A percentile compares a stretch with the other conserved stretches of the same genome.
phyloP scores from a whole-genome alignment of 2,888 invertebrate genomes.

The Tenthredo notha region DNA sequence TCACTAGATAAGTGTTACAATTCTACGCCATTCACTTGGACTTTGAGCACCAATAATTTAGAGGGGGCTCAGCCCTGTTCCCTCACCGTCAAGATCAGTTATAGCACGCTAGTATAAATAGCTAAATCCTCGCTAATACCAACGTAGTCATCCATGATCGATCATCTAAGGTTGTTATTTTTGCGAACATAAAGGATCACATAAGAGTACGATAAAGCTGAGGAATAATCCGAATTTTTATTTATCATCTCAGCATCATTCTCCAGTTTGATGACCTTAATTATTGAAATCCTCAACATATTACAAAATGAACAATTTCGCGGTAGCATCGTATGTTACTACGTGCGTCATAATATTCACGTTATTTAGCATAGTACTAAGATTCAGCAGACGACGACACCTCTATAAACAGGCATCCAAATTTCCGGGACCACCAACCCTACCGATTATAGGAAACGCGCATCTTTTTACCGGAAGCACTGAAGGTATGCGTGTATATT shows the following conservation, averaged over 20 bases:
- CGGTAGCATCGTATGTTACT: background rate
- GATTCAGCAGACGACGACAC: background rate
- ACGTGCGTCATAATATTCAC: background rate
- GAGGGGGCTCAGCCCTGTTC: background rate
- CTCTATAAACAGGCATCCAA: constrained; percentile 7
- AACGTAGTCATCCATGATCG: background rate
- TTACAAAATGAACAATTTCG: background rate
- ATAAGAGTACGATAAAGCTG: background rate
- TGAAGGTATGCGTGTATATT: background rate
- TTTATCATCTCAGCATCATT: background rate
- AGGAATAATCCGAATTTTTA: background rate
- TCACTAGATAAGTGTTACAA: no score
- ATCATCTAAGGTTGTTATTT: background rate
- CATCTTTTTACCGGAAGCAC: background rate
- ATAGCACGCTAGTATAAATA: background rate
- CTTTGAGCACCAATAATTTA: background rate
- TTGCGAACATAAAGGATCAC: no score
- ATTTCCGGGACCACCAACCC: constrained; percentile 6
- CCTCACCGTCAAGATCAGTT: background rate
- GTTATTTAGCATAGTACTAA: background rate
- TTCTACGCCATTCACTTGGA: background rate
- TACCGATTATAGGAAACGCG: background rate
- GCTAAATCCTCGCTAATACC: background rate
- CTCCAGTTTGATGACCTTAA: background rate
- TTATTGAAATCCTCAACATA: background rate